Evolutionary conservation across 2,797 vertebrate genomes (phyloP).

Genomic region (Rachycentron canadum): DNA sequence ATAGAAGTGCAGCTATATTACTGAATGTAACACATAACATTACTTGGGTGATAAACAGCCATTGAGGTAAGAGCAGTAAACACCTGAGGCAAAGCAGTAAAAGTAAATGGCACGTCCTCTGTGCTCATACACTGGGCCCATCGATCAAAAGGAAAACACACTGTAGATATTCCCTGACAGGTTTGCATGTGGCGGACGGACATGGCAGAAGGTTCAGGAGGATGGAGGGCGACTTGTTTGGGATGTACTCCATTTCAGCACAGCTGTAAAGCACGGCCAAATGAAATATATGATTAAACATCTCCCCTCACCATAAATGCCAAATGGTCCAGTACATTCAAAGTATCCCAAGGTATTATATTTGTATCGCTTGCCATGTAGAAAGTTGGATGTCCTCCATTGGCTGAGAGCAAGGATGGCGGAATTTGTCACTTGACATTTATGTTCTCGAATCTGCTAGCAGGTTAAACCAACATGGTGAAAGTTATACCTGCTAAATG

Average conservation of each 20-base stretch:
- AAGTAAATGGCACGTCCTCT: constrained; percentile 57
- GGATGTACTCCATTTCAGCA: constrained; percentile 35
- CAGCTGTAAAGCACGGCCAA: constrained; percentile 29
- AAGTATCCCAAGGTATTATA: no score
- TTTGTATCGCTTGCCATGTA: no score
- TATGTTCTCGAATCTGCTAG: no score
- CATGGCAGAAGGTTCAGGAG: constrained; percentile 1
- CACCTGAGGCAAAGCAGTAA: constrained; percentile 51
- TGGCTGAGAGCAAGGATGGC: no score
- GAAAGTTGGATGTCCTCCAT: background rate
- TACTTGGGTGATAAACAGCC: constrained; percentile 44
- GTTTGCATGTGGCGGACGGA: constrained; percentile 9
- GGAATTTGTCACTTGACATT: background rate
- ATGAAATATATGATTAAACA: constrained; percentile 11
- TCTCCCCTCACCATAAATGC: background rate
- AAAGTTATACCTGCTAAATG: no score
- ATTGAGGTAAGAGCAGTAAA: constrained; percentile 45
- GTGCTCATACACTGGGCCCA: constrained; percentile 37
- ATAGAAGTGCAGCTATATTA: constrained; percentile 17
- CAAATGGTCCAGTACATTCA: background rate
- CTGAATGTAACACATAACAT: constrained; percentile 21
- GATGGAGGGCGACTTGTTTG: background rate
- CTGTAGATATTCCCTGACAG: constrained; percentile 32
- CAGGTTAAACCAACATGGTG: no score
- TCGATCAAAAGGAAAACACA: constrained; percentile 50